A percentile compares a stretch with the other conserved stretches of the same genome.
These are phyloP conservation scores for Brienomyrus longianalis DNA, from an alignment of 2,113 vertebrate species.

Conservation along the genomic window DNA sequence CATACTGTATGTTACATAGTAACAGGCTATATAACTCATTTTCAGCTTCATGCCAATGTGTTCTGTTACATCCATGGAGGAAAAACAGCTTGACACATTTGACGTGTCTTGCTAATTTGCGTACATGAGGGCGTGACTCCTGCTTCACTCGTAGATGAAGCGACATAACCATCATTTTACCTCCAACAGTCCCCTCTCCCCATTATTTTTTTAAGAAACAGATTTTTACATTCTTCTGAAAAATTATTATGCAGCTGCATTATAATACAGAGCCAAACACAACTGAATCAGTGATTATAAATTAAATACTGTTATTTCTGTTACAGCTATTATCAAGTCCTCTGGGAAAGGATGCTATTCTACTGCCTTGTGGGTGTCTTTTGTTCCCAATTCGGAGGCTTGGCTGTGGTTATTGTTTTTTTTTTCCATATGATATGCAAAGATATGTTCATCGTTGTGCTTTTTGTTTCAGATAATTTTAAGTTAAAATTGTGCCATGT, in stretches of 20 bases:
- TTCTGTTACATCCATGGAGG: slow-evolving; percentile 9
- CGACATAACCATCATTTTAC: slow-evolving; percentile 42
- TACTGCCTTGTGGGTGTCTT: slow-evolving; percentile 59
- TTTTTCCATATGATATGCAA: slow-evolving; percentile 39
- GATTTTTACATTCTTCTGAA: slow-evolving; percentile 44
- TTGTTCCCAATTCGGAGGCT: slow-evolving; percentile 58
- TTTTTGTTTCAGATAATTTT: slow-evolving; percentile 44
- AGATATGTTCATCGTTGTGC: slow-evolving; percentile 61
- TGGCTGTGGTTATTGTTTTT: slow-evolving; percentile 65
- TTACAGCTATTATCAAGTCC: slow-evolving; percentile 58
- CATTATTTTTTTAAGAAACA: slow-evolving; percentile 39
- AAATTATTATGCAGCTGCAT: slow-evolving; percentile 56
- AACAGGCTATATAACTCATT: background rate
- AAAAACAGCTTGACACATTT: slow-evolving; percentile 18
- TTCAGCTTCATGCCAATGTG: background rate
- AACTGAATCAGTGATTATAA: slow-evolving; percentile 70
- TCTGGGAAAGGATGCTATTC: slow-evolving; percentile 63
- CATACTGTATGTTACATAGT: background rate
- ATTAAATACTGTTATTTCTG: slow-evolving; percentile 69
- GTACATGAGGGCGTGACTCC: slow-evolving; percentile 49
- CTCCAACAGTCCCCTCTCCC: slow-evolving; percentile 33
- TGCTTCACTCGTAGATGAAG: slow-evolving; percentile 47
- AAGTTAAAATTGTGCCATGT: slow-evolving; percentile 44
- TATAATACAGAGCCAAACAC: slow-evolving; percentile 63
- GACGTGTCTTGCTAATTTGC: slow-evolving; percentile 36